Evolutionary conservation across 2,888 invertebrate genomes (phyloP).

Genomic region (Adela reaumurella): DNA sequence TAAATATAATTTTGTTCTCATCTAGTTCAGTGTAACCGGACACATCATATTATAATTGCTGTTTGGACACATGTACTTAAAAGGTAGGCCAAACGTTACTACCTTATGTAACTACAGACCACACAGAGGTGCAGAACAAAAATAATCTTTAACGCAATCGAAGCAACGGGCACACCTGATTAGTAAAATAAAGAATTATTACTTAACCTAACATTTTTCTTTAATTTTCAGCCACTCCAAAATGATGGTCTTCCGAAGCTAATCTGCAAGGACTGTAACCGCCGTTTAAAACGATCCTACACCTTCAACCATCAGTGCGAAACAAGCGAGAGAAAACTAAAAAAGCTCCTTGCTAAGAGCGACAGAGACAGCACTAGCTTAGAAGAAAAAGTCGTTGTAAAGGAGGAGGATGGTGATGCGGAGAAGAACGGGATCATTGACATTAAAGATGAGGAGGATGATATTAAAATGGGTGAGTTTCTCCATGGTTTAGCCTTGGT

Average conservation of each 20-base stretch:
- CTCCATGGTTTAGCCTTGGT: too few relatives aligned
- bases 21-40: too few relatives aligned
- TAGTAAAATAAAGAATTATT: too few relatives aligned
- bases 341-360: conserved; percentile 6
- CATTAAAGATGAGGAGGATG: conserved; percentile 9
- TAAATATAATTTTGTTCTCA: too few relatives aligned
- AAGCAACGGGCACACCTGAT: too few relatives aligned
- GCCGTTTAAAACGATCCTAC: conserved; percentile 32
- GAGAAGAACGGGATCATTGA: conserved; percentile 2
- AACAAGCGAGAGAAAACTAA: conserved; percentile 30
- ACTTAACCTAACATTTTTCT: too few relatives aligned
- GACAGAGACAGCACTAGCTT: conserved; percentile 11
- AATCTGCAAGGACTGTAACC: conserved; percentile 39
- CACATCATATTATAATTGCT: too few relatives aligned
- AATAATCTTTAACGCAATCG: too few relatives aligned
- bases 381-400: conserved; percentile 10
- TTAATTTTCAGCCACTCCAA: conserved; percentile 24
- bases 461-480: conserved; percentile 12
- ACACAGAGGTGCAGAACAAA: too few relatives aligned
- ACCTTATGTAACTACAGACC: too few relatives aligned
- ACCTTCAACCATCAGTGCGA: conserved; percentile 35
- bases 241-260: conserved; percentile 34
- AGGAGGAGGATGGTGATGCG: conserved; percentile 1
- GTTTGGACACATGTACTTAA: too few relatives aligned
- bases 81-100: too few relatives aligned